A percentile compares a stretch with the other conserved stretches of the same genome.
These are phyloP conservation scores for Gymnoscelis rufifasciata DNA, from an alignment of 2,888 invertebrate species.

Conservation along the genomic window DNA sequence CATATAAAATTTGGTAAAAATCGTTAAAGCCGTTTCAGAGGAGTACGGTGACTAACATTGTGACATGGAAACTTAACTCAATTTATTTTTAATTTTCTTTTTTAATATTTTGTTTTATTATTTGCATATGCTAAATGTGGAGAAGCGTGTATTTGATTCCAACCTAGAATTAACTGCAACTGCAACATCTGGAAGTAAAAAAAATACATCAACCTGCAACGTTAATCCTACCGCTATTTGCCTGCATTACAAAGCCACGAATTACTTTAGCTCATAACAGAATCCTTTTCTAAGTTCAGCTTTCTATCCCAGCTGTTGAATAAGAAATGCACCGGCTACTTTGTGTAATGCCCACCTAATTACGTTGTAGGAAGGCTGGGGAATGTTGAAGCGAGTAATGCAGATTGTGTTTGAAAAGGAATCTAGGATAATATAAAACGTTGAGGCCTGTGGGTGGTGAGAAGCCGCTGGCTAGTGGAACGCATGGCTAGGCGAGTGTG, in stretches of 20 bases:
- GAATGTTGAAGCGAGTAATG: constrained; percentile 24
- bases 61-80: no score
- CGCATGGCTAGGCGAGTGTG: constrained; percentile 30
- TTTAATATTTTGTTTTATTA: no score
- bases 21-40: no score
- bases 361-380: constrained; percentile 20
- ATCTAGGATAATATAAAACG: constrained; percentile 57
- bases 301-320: constrained; percentile 9
- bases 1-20: no score
- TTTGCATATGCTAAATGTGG: no score
- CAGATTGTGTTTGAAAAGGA: constrained; percentile 33
- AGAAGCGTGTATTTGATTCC: no score
- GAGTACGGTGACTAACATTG: no score
- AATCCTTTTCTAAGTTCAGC: constrained; percentile 9
- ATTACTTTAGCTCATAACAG: constrained; percentile 2
- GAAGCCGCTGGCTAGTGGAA: constrained; percentile 38
- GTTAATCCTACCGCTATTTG: not conserved
- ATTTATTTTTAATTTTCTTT: no score
- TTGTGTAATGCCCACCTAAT: constrained; percentile 19
- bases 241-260: not conserved
- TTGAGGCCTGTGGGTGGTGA: constrained; percentile 36
- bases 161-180: no score
- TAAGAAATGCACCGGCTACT: constrained; percentile 16
- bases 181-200: no score
- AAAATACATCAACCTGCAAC: not conserved